Base-by-base conservation (phyloP, 2,797 vertebrate species). In the Malacoctenus gilli region DNA sequence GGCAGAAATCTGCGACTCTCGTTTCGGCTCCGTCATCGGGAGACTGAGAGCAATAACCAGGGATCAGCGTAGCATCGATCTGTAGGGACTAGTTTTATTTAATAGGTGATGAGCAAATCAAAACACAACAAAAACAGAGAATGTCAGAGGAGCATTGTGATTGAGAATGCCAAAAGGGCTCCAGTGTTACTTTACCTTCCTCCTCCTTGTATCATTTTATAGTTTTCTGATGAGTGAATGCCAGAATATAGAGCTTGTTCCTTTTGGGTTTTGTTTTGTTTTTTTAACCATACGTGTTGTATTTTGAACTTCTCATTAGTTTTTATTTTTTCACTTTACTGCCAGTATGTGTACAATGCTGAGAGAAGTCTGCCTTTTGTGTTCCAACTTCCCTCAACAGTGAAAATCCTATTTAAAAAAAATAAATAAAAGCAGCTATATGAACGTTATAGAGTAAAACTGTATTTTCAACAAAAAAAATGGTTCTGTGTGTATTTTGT, bases 361-460 rank as follows among this genome's bases (percentile, higher is more conserved):
- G 78, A 80, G 77, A 79, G 76, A 72, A 47, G 72, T 82, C 65
- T 77, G 74, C 70, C 72, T 79, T 83, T 75, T 79, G 50, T 72
- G 76, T 84, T 87, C 81, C 23, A 61, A 77, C 74, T 75, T 80
- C 65, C 79, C 68, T 83, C 72, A 19, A 71, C 63, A 69, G 42
- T 80, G 68, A 79, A 77, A 81, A 69, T 75, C 64, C 77, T 88
- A 87, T 87, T 89, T 87, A 85, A 87, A 79, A 88, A n/a, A n/a
- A n/a, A n/a, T n/a, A n/a, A n/a, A 89, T 87, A 87, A 90, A 91
- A 78, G 64, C 68, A 75, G 69, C 85, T 89, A 75, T 85, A 85
- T 83, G 80, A 86, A 85, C 54, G 67, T 65, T 18, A 75, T 55
- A 63, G 75, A 75, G 66, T 85, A 60, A 80, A 82, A 60, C 32